These are phyloP conservation scores for Hanleya hanleyi DNA, from an alignment of 2,888 invertebrate species.

Conservation along the genomic window DNA sequence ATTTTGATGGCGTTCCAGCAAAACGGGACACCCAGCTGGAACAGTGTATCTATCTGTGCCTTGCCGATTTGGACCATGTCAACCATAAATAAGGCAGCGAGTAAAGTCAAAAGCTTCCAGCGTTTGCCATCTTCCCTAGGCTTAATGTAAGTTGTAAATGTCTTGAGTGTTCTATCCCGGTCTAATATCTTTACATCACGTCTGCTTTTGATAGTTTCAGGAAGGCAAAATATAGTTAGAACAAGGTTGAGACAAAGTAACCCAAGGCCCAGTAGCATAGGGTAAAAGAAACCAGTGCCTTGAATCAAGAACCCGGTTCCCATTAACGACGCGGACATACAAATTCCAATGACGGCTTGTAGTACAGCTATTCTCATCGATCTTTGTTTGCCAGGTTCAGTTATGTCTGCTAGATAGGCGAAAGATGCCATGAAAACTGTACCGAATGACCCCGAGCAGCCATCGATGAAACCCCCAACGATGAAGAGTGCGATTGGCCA, in stretches of 20 bases:
- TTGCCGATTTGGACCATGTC: slow-evolving; percentile 33
- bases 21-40: slow-evolving; percentile 42
- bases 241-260: slow-evolving; percentile 2
- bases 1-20: slow-evolving; percentile 45
- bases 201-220: slow-evolving; percentile 33
- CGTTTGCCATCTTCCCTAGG: slow-evolving; percentile 29
- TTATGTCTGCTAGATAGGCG: slow-evolving; percentile 40
- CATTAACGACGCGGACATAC: slow-evolving; percentile 17
- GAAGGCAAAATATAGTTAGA: slow-evolving; percentile 26
- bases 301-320: slow-evolving; percentile 37
- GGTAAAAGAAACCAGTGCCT: slow-evolving; percentile 32
- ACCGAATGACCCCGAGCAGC: slow-evolving; percentile 39
- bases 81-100: slow-evolving; percentile 29
- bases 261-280: slow-evolving; percentile 23
- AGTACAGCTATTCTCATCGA: slow-evolving; percentile 35
- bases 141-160: slow-evolving; percentile 31
- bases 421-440: slow-evolving; percentile 37
- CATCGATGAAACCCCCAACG: slow-evolving; percentile 37
- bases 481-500: slow-evolving; percentile 17
- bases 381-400: slow-evolving; percentile 24
- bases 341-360: slow-evolving; percentile 31
- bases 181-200: slow-evolving; percentile 15
- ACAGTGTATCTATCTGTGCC: slow-evolving; percentile 36
- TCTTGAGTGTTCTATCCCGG: slow-evolving; percentile 13
- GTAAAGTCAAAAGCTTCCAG: slow-evolving; percentile 39